Conservation (phyloP, 1,140 invertebrate genomes). For the Drosophila subobscura region DNA sequence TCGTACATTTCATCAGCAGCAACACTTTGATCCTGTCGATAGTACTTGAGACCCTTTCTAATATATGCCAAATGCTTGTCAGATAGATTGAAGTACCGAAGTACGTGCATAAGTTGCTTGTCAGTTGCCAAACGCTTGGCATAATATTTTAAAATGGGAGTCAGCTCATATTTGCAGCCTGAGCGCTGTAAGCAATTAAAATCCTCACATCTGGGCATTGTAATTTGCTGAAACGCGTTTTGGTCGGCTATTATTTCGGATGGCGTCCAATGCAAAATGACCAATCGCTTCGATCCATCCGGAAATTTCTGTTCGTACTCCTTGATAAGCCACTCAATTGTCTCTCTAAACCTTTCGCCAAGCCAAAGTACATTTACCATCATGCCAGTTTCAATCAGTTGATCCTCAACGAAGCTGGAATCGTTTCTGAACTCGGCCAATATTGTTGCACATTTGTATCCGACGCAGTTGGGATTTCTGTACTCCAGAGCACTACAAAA, state of each 20-base stretch:
- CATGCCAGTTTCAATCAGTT: slow-evolving; percentile 82
- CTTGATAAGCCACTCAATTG: slow-evolving; percentile 59
- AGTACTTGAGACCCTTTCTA: slow-evolving; percentile 5
- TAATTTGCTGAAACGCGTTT: slow-evolving; percentile 84
- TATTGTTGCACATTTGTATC: slow-evolving; percentile 49
- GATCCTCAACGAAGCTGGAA: slow-evolving; percentile 50
- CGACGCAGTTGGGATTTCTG: slow-evolving; percentile 41
- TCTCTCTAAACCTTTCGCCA: slow-evolving; percentile 85
- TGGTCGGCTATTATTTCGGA: slow-evolving; percentile 86
- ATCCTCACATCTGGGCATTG: slow-evolving; percentile 85
- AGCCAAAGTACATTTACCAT: slow-evolving; percentile 88
- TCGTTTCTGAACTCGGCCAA: slow-evolving; percentile 58
- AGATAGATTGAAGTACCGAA: slow-evolving; percentile 49
- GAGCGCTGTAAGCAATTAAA: slow-evolving; percentile 57
- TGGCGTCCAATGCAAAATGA: slow-evolving; percentile 89
- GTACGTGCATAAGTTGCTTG: slow-evolving; percentile 84
- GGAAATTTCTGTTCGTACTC: slow-evolving; percentile 19
- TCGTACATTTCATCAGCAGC: slow-evolving; percentile 56
- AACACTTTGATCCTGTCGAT: not conserved
- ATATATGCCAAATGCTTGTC: slow-evolving; percentile 27
- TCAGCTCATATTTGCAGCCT: slow-evolving; percentile 87
- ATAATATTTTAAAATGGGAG: slow-evolving; percentile 88
- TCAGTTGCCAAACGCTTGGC: slow-evolving; percentile 85
- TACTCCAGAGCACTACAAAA: slow-evolving; percentile 33
- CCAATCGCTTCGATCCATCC: slow-evolving; percentile 83